Evolutionary conservation across 2,888 invertebrate genomes (phyloP), one percentile per base, ranked within the genome.

Genomic region (Miltochrista miniata): DNA sequence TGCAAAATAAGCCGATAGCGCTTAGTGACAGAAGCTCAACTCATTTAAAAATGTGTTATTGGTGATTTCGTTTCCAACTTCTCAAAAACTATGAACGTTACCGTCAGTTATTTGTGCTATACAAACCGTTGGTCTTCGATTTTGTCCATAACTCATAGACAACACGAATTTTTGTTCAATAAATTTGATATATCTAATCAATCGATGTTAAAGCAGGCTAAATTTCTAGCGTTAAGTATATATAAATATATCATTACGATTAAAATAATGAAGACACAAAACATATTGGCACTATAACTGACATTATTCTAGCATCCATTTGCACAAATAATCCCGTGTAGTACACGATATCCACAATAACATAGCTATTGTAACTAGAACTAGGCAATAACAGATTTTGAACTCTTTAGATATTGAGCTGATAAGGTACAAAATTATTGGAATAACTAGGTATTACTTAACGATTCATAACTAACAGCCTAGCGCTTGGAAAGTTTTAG

Each of bases 351-450:
- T 64, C 47, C 33, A 44, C 31, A 35, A 51, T 56, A 55, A 56
- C 38, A 54, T 64, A 45, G 61, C 62, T 70, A 68, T 64, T 70
- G 66, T 74, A 62, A 66, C 72, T 64, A 70, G 65, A 65, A 74
- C 75, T 77, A 77, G 69, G 70, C 74, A 54, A 70, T 71, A 81
- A 78, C 79, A 76, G 74, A 72, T 68, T 74, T 77, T 74, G 70
- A 68, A 68, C 68, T 70, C 68, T 66, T 73, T 67, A 70, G 62
- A 68, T 74, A 81, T 86, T 85, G 87, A 86, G 87, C 85, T 85
- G 85, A 76, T 59, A 79, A 76, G 76, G 82, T 85, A 85, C 79
- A 84, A 86, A 86, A 83, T 80, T 74, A 79, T 75, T 81, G 79
- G 77, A 85, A 83, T 78, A 68, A 81, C 76, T 75, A 24, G 18